Evolutionary conservation across 2,797 vertebrate species (phyloP).

Genomic region (Botia almorhae): DNA sequence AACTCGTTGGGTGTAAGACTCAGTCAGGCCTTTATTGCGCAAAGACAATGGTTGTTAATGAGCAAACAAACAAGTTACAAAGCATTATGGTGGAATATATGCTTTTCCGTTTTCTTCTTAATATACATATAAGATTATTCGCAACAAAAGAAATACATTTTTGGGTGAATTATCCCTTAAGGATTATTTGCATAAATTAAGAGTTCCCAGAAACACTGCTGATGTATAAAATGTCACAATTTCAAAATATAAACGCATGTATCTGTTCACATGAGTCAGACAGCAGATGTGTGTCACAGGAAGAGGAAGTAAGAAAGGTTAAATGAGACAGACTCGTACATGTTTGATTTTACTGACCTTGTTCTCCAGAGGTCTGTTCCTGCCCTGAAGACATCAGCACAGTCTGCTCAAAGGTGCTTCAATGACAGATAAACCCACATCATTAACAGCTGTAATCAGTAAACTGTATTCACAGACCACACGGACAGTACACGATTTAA

Average conservation of each 20-base stretch:
- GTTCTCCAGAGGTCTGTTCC: background rate
- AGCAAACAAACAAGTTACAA: background rate
- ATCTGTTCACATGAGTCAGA: background rate
- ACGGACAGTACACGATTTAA: background rate
- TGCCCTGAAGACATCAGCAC: constrained; percentile 19
- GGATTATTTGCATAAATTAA: no score
- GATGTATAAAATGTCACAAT: background rate
- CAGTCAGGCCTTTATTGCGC: background rate
- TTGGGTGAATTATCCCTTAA: no score
- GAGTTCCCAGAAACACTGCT: background rate
- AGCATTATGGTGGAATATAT: no score
- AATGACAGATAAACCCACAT: background rate
- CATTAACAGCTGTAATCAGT: constrained; percentile 27
- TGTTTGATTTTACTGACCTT: constrained; percentile 16
- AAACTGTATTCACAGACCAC: background rate
- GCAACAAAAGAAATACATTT: no score
- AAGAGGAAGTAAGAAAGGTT: constrained; percentile 30
- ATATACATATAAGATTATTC: no score
- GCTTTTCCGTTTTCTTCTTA: no score
- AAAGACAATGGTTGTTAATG: background rate
- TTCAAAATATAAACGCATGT: background rate
- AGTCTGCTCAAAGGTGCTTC: constrained; percentile 22
- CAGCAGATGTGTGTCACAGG: background rate
- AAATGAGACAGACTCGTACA: constrained; percentile 1
- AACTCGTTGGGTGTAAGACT: background rate